phyloP scores from a whole-genome alignment of 2,888 invertebrate genomes.

The Dysmachus trigonus region DNA sequence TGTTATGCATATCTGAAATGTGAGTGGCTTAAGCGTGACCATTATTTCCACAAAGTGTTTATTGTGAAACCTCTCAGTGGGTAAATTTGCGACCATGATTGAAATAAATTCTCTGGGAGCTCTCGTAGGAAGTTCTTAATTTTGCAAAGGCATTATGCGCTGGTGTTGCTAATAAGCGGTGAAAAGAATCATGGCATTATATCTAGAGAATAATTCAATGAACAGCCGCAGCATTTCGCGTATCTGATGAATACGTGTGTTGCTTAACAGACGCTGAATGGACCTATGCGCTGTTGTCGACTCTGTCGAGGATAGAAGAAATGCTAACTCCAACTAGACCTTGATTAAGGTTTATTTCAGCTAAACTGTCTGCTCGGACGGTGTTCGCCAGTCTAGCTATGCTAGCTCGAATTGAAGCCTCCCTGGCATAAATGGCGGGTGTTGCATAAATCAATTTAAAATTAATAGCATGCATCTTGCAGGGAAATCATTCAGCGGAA shows the following conservation, averaged over 20 bases:
- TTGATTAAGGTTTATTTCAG: slow-evolving; percentile 9
- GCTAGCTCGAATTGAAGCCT: background rate
- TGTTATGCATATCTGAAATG: background rate
- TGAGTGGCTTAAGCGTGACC: background rate
- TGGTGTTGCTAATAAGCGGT: background rate
- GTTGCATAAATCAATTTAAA: slow-evolving; percentile 6
- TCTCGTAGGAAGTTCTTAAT: slow-evolving; percentile 12
- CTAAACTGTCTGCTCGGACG: background rate
- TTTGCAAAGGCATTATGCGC: slow-evolving; percentile 6
- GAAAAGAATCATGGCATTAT: slow-evolving; percentile 9
- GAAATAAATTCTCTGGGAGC: background rate
- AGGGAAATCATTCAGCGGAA: background rate
- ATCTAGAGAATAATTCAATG: slow-evolving; percentile 5
- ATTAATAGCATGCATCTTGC: background rate
- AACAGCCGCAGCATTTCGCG: background rate
- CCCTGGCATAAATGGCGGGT: background rate
- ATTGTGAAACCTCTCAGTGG: background rate
- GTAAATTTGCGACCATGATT: background rate
- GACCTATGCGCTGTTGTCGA: background rate
- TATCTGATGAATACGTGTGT: background rate
- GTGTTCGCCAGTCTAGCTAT: background rate
- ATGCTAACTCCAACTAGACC: background rate
- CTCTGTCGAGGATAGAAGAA: background rate
- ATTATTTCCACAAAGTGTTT: background rate
- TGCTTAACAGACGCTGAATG: slow-evolving; percentile 6